These are phyloP conservation scores for Drosophila aldrichi DNA, from an alignment of 2,888 invertebrate species.

Conservation along the genomic window DNA sequence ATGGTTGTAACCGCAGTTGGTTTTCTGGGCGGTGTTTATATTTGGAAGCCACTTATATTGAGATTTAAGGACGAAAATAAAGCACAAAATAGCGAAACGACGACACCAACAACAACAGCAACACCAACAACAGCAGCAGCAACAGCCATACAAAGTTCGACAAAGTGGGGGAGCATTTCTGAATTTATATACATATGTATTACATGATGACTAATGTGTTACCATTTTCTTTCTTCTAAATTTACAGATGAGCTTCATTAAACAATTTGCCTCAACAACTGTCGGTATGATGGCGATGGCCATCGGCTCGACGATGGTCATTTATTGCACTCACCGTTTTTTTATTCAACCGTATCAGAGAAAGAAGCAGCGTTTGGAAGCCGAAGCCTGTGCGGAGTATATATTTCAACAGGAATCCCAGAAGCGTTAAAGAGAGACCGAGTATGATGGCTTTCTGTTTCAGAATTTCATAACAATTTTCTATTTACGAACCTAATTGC, in stretches of 20 bases:
- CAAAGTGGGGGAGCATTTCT: conserved; percentile 55
- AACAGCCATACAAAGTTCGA: background rate
- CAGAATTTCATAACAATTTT: conserved; percentile 28
- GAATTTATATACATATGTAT: background rate
- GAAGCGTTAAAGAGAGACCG: conserved; percentile 15
- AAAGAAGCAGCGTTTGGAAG: conserved; percentile 71
- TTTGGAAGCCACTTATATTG: conserved; percentile 85
- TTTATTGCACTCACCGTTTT: conserved; percentile 70
- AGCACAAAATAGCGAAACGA: conserved; percentile 11
- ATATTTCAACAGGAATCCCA: conserved; percentile 81
- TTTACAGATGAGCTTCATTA: conserved; percentile 83
- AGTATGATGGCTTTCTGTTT: conserved; percentile 15
- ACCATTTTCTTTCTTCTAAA: background rate
- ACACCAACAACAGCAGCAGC: conserved; percentile 1
- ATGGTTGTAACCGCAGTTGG: conserved; percentile 84
- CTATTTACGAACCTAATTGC: conserved; percentile 11
- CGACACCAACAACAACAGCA: conserved; percentile 12
- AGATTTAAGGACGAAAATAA: conserved; percentile 71
- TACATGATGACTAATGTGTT: background rate
- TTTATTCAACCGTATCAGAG: conserved; percentile 76
- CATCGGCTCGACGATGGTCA: conserved; percentile 69
- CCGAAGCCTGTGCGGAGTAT: conserved; percentile 82
- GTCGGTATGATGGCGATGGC: conserved; percentile 81
- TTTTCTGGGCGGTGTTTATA: conserved; percentile 84
- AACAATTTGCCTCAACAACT: conserved; percentile 67